Base-by-base conservation (phyloP, 2,113 vertebrate genomes). In the Syrmaticus mikado region DNA sequence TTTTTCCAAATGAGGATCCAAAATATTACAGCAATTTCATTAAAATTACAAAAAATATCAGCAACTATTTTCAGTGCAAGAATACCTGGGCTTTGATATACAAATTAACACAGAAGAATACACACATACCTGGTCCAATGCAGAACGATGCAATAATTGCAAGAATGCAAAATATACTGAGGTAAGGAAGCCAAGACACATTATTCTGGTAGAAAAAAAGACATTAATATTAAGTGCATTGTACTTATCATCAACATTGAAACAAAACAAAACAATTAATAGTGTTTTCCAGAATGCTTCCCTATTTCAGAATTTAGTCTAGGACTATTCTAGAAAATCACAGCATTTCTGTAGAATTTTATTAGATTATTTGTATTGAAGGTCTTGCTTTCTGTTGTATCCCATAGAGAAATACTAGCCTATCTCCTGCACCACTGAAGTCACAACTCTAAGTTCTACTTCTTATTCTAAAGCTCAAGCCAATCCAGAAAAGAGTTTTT, bases 61-160 rank as follows among this genome's bases (percentile, higher is more conserved):
- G 50, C 28, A 74, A 38, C 28, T 25, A 12, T 58, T 40, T 77
- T 81, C 64, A 65, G 14, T 25, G 45, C 14, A 70, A 89, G 95
- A 70, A 45, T 38, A 24, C 8, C 11, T 25, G 4, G 60, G 13
- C 24, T 81, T 76, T 89, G 52, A 67, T 17, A 8, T 41, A 80
- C 7, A 74, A 36, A 80, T 36, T 81, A 75, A 21, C 4, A 34
- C 34, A 22, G 66, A 71, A 77, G 87, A 45, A 45, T 15, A 55
- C 1, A 52, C 10, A 61, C 95, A 89, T 98, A 99, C 99, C 99
- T 98, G 99, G 99, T 36, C 99, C 98, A 4, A 98, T 99, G 97
- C 99, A 99, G 96, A 99, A 99, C 1, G 98, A 98, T 6, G 98
- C 98, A 38, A 99, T 99, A 96, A 99, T 97, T 85, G 97, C 98